Conservation (phyloP, 2,888 invertebrate species). For the Volucella zonaria region DNA sequence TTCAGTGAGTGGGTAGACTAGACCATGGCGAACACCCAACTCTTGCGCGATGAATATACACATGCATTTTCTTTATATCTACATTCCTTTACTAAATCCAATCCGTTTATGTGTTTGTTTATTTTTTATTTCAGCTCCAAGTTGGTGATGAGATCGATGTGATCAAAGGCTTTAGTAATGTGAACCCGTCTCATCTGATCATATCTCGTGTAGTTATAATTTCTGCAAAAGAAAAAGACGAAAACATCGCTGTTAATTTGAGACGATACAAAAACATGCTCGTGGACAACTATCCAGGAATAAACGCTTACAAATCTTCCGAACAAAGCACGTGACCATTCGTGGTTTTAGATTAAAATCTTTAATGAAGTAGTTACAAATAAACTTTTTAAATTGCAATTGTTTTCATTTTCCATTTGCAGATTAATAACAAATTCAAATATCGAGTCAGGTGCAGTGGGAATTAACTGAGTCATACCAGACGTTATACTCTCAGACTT, state of each 20-base stretch:
- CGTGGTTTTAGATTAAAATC: not conserved
- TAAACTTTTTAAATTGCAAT: constrained; percentile 32
- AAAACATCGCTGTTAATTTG: constrained; percentile 85
- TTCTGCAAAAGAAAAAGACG: constrained; percentile 84
- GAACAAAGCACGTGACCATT: constrained; percentile 77
- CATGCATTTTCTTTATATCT: not conserved
- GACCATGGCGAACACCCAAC: too few species aligned
- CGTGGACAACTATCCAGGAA: constrained; percentile 87
- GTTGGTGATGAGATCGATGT: constrained; percentile 91
- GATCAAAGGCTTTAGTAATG: constrained; percentile 86
- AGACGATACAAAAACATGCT: constrained; percentile 87
- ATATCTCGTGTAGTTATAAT: constrained; percentile 88
- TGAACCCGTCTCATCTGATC: constrained; percentile 87
- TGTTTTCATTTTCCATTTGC: not conserved
- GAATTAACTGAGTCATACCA: not conserved
- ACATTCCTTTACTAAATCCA: not conserved
- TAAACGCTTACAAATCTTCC: constrained; percentile 80
- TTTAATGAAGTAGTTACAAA: constrained; percentile 19
- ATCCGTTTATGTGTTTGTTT: not conserved
- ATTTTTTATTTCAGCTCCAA: constrained; percentile 83
- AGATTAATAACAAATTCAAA: not conserved
- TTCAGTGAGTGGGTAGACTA: too few species aligned
- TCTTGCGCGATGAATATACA: too few species aligned
- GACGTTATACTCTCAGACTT: not conserved
- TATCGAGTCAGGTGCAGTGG: not conserved